Percentiles rank a stretch among this genome's conserved stretches.
Evolutionary conservation across 2,113 vertebrate genomes (phyloP).

Genomic region (Elephantulus edwardii): DNA sequence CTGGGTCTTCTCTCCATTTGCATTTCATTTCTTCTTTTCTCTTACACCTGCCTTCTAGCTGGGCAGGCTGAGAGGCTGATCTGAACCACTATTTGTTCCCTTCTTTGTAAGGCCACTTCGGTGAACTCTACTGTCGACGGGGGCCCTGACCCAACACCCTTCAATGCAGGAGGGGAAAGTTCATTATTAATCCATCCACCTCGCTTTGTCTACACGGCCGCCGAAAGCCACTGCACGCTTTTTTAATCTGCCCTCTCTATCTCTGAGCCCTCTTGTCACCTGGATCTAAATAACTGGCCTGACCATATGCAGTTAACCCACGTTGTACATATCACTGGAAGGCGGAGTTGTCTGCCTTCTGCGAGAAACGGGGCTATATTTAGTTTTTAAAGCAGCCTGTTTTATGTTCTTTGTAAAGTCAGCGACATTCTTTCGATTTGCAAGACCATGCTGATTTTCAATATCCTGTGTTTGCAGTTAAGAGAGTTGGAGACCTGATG

Average conservation of each 20-base stretch:
- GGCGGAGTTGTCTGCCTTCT: conserved; percentile 80
- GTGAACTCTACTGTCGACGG: background rate
- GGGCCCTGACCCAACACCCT: conserved; percentile 17
- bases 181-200: background rate
- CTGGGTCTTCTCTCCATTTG: background rate
- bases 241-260: background rate
- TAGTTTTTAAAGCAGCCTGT: conserved; percentile 81
- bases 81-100: background rate
- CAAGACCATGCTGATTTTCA: too few species aligned
- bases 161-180: background rate
- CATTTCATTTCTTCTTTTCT: background rate
- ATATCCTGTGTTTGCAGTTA: too few species aligned
- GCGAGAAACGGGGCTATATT: conserved; percentile 82
- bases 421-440: conserved; percentile 84
- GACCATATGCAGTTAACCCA: conserved; percentile 81
- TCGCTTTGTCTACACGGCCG: background rate
- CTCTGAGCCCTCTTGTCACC: conserved; percentile 72
- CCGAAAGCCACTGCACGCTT: conserved; percentile 42
- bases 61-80: background rate
- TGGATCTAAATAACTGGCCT: conserved; percentile 75
- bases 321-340: conserved; percentile 75
- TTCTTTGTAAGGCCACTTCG: background rate
- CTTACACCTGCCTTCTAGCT: background rate
- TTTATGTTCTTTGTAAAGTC: conserved; percentile 85
- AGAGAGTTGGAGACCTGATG: too few species aligned